phyloP scores from a whole-genome alignment of 2,113 vertebrate genomes.

The Anarrhichthys ocellatus region DNA sequence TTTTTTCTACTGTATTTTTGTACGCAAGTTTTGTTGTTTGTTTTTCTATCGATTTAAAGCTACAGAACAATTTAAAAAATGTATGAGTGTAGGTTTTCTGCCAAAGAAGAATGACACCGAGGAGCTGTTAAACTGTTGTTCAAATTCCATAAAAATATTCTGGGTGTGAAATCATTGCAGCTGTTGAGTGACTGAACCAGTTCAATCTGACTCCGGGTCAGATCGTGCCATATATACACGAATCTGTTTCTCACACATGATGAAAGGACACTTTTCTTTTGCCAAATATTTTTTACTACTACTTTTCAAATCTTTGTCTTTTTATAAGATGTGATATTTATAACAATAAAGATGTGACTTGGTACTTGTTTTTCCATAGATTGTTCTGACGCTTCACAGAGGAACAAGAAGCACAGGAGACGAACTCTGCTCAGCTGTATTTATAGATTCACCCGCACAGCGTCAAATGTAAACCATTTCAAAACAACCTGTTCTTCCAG shows the following conservation, averaged over 20 bases:
- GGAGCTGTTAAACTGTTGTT: conserved; percentile 29
- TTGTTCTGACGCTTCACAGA: neutral
- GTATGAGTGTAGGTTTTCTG: conserved; percentile 23
- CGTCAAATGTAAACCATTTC: conserved; percentile 13
- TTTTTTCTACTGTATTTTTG: conserved; percentile 85
- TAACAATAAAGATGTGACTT: conserved; percentile 83
- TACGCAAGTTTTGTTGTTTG: conserved; percentile 78
- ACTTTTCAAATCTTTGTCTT: conserved; percentile 68
- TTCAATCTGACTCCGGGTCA: neutral
- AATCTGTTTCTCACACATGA: conserved; percentile 55
- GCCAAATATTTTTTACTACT: conserved; percentile 61
- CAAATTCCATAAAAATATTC: neutral
- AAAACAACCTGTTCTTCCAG: conserved; percentile 28
- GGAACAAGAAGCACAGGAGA: conserved; percentile 37
- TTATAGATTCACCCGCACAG: conserved; percentile 38
- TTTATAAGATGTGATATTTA: conserved; percentile 84
- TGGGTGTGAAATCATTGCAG: neutral
- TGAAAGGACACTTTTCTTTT: conserved; percentile 26
- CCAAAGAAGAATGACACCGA: conserved; percentile 41
- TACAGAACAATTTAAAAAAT: conserved; percentile 49
- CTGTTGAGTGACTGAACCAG: neutral
- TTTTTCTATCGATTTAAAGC: conserved; percentile 60
- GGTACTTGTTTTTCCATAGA: conserved; percentile 35
- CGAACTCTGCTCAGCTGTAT: conserved; percentile 34
- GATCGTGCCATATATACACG: conserved; percentile 35